Conservation (phyloP, 2,113 vertebrate genomes). For the Salvelinus namaycush region DNA sequence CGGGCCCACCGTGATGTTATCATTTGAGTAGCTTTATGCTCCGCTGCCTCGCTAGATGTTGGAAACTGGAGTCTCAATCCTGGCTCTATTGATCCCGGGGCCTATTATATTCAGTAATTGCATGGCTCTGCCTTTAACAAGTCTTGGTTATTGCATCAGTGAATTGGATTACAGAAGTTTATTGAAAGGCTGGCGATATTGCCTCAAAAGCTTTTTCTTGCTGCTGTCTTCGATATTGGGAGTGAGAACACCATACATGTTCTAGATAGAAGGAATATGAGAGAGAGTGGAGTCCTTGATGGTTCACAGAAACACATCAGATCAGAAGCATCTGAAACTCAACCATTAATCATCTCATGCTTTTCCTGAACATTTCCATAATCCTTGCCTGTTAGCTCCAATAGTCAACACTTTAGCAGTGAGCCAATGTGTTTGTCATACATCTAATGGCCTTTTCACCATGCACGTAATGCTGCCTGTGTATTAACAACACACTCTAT, state of each 20-base stretch:
- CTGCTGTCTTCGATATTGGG: constrained; percentile 48
- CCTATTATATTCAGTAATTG: constrained; percentile 73
- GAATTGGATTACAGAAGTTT: constrained; percentile 73
- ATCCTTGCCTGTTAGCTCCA: background rate
- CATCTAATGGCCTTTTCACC: background rate
- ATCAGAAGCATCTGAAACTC: background rate
- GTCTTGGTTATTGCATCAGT: constrained; percentile 74
- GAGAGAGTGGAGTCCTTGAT: background rate
- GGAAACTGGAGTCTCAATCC: constrained; percentile 65
- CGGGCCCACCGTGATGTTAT: constrained; percentile 62
- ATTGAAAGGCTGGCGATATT: constrained; percentile 69
- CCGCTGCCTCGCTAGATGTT: constrained; percentile 66
- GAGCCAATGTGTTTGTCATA: background rate
- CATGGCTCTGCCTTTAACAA: constrained; percentile 75
- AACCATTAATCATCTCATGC: background rate
- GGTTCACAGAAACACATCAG: constrained; percentile 25
- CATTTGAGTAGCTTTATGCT: constrained; percentile 68
- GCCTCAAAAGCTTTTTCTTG: constrained; percentile 66
- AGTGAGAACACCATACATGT: constrained; percentile 37
- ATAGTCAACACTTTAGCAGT: background rate
- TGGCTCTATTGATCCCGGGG: constrained; percentile 69
- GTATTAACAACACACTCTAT: background rate
- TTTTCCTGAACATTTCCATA: background rate
- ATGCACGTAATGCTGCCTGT: background rate
- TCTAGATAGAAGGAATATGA: constrained; percentile 17